These are phyloP conservation scores for Leistus spinibarbis DNA, from an alignment of 2,888 invertebrate genomes.

Conservation along the genomic window DNA sequence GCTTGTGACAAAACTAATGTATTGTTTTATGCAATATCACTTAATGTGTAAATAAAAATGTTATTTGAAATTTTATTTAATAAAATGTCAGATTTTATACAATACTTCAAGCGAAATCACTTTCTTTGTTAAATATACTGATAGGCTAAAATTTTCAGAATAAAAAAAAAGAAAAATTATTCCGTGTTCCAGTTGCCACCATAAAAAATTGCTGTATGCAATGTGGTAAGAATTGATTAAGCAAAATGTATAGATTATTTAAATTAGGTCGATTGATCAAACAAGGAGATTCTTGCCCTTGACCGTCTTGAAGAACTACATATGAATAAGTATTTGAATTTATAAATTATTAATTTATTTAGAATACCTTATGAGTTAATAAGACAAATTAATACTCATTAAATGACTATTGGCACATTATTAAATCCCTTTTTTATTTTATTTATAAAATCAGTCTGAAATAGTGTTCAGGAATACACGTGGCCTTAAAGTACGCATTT, in stretches of 20 bases:
- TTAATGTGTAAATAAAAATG: constrained; percentile 37
- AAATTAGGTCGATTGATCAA: not conserved
- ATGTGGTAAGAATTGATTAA: not conserved
- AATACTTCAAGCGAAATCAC: not conserved
- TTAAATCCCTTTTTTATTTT: not conserved
- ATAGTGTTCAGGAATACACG: not conserved
- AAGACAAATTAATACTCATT: not conserved
- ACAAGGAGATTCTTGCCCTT: not conserved
- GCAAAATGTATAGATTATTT: not conserved
- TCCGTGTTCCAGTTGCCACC: not conserved
- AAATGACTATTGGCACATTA: not conserved
- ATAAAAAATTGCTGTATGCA: not conserved
- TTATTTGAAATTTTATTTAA: constrained; percentile 38
- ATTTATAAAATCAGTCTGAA: not conserved
- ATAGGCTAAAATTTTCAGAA: not conserved
- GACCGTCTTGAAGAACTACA: no score
- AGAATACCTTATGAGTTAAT: not conserved
- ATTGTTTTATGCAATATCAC: constrained; percentile 36
- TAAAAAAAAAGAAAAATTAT: no score
- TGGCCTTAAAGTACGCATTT: not conserved
- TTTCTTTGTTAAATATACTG: not conserved
- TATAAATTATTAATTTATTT: not conserved
- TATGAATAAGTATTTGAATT: not conserved
- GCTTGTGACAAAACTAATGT: constrained; percentile 28
- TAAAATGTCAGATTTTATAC: constrained; percentile 34